A percentile compares a stretch with the other conserved stretches of the same genome.
phyloP scores from a whole-genome alignment of 1,140 invertebrate species.

The Holcopasites calliopsidis region DNA sequence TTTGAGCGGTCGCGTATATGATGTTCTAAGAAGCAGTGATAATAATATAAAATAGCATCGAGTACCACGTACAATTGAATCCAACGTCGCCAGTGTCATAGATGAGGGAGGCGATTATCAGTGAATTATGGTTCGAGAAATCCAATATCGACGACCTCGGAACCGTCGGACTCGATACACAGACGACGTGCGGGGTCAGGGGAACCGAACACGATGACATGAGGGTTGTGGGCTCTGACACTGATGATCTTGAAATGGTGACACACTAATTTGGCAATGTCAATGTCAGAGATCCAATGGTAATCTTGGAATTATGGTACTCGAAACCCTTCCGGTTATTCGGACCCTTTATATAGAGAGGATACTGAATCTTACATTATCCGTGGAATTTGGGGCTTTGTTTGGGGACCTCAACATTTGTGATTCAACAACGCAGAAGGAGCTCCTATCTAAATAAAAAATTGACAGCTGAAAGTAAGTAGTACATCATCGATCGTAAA shows the following conservation, averaged over 20 bases:
- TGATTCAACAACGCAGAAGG: no score
- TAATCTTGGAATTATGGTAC: background rate
- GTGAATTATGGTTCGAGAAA: background rate
- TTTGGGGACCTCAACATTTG: no score
- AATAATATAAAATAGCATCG: background rate
- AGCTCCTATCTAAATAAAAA: no score
- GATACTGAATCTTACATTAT: no score
- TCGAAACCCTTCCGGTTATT: no score
- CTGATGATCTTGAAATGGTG: background rate
- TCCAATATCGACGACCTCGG: background rate
- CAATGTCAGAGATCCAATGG: background rate
- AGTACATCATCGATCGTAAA: no score
- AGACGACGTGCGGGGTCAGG: background rate
- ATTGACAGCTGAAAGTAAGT: no score
- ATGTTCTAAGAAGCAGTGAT: background rate
- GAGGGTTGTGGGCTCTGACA: background rate
- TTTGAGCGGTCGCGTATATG: background rate
- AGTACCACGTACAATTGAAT: background rate
- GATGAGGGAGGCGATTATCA: background rate
- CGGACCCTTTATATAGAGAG: no score
- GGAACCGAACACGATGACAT: background rate
- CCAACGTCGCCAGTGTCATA: background rate
- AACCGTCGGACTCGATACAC: background rate
- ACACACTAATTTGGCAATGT: background rate
- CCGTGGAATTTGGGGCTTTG: no score